phyloP scores from a whole-genome alignment of 2,797 vertebrate genomes.

The Crenichthys baileyi region DNA sequence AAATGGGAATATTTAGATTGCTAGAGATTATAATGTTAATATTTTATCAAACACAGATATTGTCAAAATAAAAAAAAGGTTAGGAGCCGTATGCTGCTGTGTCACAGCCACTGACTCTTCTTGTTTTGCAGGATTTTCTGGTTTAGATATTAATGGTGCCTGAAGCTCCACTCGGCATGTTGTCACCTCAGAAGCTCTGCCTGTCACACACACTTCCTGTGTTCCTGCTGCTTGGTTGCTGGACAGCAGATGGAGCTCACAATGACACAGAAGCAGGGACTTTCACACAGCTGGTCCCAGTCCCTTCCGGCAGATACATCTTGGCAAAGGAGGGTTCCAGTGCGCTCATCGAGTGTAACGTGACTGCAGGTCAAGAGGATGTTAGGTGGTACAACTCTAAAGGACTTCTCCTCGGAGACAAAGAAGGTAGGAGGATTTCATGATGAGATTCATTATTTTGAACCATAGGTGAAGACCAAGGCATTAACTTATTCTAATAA shows the following conservation, averaged over 20 bases:
- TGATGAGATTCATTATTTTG: neutral
- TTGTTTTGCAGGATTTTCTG: constrained; percentile 61
- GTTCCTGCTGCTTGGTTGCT: constrained; percentile 29
- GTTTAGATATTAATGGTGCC: constrained; percentile 27
- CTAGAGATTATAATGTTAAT: neutral
- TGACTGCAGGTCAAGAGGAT: constrained; percentile 72
- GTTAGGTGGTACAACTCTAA: constrained; percentile 91
- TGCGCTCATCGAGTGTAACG: constrained; percentile 85
- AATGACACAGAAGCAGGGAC: constrained; percentile 36
- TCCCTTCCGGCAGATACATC: constrained; percentile 66
- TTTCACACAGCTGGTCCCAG: constrained; percentile 32
- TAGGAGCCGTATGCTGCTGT: neutral
- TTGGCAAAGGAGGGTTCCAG: constrained; percentile 88
- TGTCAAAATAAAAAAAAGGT: neutral
- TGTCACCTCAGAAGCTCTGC: neutral
- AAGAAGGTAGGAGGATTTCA: constrained; percentile 67
- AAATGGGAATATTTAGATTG: neutral
- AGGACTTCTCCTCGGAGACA: constrained; percentile 78
- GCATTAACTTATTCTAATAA: neutral
- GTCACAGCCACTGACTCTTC: constrained; percentile 13
- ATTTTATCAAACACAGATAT: neutral
- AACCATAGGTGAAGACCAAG: neutral
- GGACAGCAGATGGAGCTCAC: constrained; percentile 15
- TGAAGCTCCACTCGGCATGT: constrained; percentile 29
- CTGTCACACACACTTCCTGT: constrained; percentile 16